Percentiles rank a stretch among this genome's conserved stretches.
phyloP scores from a whole-genome alignment of 37 sponge, comb jelly and placozoan genomes.

The Theonella swinhoei region DNA sequence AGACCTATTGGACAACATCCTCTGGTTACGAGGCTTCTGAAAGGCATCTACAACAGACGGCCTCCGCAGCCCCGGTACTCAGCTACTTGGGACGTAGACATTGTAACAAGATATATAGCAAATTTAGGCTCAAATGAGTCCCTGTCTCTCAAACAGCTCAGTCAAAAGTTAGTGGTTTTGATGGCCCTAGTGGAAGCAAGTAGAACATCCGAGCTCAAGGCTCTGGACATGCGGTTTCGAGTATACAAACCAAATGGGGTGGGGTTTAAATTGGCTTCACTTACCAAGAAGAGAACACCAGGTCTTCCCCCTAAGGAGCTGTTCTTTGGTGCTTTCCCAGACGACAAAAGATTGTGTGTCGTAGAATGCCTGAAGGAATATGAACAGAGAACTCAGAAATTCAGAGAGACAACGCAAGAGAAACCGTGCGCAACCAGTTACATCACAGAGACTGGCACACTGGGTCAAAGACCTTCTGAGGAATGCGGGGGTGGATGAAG shows the following conservation, averaged over 20 bases:
- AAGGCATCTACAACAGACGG: conserved; percentile 12
- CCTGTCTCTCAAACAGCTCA: conserved; percentile 23
- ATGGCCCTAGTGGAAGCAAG: conserved; percentile 30
- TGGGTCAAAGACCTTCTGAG: conserved; percentile 29
- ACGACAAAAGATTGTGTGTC: neutral
- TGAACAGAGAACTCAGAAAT: conserved; percentile 9
- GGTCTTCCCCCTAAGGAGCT: conserved; percentile 2
- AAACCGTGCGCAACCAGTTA: conserved; percentile 11
- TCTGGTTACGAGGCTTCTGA: conserved; percentile 22
- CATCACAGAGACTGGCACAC: conserved; percentile 17
- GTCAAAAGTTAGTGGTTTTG: conserved; percentile 26
- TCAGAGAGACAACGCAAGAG: neutral
- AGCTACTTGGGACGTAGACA: conserved; percentile 45
- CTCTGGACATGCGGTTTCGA: conserved; percentile 26
- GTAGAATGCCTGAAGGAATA: conserved; percentile 32
- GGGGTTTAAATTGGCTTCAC: conserved; percentile 20
- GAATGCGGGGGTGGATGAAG: neutral
- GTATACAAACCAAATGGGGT: conserved; percentile 37
- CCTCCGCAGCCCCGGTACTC: conserved; percentile 35
- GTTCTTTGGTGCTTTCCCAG: conserved; percentile 8
- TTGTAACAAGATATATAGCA: neutral
- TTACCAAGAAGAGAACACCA: conserved; percentile 29
- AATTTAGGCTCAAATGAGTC: conserved; percentile 1
- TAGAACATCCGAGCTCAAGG: conserved; percentile 22
- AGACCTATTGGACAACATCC: conserved; percentile 41